A percentile compares a stretch with the other conserved stretches of the same genome.
Evolutionary conservation across 1,140 invertebrate species (phyloP).

Genomic region (Bombyx mori): ASM3026992v2 NC_085134.1:107501-108000

Average conservation of each 20-base stretch:
- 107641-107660: background rate
- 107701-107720: conserved; percentile 42
- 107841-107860: conserved; percentile 47
- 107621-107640: conserved; percentile 9
- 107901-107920: conserved; percentile 54
- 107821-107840: conserved; percentile 32
- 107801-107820: conserved; percentile 7
- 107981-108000: conserved; percentile 23
- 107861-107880: conserved; percentile 54
- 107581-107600: conserved; percentile 64
- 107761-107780: too few relatives aligned
- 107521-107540: conserved; percentile 71
- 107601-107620: conserved; percentile 43
- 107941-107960: conserved; percentile 12
- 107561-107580: conserved; percentile 71
- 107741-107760: conserved; percentile 1
- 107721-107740: conserved; percentile 20
- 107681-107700: conserved; percentile 12
- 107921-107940: conserved; percentile 20
- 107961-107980: conserved; percentile 21
- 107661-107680: conserved; percentile 15
- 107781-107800: too few relatives aligned
- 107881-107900: conserved; percentile 63
- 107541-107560: conserved; percentile 71
- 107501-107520: conserved; percentile 67